phyloP scores from a whole-genome alignment of 2,888 invertebrate species.

The Calameuta filiformis region DNA sequence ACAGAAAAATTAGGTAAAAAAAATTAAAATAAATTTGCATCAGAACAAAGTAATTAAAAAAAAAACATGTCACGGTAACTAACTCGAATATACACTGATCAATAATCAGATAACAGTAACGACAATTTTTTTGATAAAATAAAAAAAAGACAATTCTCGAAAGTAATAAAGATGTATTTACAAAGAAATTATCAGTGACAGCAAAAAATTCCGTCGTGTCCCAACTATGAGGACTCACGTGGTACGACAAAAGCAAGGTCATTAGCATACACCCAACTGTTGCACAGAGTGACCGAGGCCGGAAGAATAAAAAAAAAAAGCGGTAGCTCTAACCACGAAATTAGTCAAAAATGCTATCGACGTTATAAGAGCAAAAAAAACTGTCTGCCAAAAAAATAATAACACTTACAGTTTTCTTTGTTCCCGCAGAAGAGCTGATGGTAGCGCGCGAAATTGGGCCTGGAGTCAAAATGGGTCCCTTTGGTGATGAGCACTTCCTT shows the following conservation, averaged over 20 bases:
- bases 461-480: slow-evolving; percentile 73
- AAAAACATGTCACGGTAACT: background rate
- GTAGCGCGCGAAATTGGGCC: slow-evolving; percentile 75
- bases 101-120: no score
- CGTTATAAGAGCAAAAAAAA: background rate
- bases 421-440: slow-evolving; percentile 73
- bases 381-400: slow-evolving; percentile 17
- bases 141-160: background rate
- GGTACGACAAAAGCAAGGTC: slow-evolving; percentile 38
- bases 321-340: background rate
- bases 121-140: background rate
- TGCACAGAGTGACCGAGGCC: background rate
- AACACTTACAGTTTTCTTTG: slow-evolving; percentile 76
- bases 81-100: no score
- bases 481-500: slow-evolving; percentile 71
- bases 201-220: background rate
- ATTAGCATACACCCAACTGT: slow-evolving; percentile 31
- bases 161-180: background rate
- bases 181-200: background rate
- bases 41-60: background rate
- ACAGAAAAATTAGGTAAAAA: background rate
- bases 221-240: slow-evolving; percentile 29
- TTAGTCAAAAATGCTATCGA: background rate
- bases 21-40: background rate
- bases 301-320: background rate